Evolutionary conservation across 2,888 invertebrate species (phyloP).

Genomic region (Polia nebulosa): DNA sequence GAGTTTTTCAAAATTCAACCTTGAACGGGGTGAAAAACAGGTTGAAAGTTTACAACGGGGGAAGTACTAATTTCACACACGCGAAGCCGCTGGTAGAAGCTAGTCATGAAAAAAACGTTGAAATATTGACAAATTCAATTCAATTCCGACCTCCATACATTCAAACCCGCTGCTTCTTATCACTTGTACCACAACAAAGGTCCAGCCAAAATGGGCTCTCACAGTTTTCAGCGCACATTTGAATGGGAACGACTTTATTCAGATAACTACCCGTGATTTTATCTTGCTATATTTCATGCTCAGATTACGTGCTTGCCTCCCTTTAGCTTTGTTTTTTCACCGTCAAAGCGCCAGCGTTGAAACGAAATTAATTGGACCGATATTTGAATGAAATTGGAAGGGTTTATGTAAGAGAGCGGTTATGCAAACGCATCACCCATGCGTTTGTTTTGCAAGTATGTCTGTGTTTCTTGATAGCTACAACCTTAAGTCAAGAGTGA

Average conservation of each 20-base stretch:
- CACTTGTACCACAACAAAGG: conserved; percentile 70
- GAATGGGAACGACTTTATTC: conserved; percentile 88
- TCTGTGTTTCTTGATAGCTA: too few species aligned
- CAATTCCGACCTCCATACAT: background rate
- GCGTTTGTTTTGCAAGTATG: conserved; percentile 15
- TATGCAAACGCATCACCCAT: too few species aligned
- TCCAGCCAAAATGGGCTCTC: conserved; percentile 81
- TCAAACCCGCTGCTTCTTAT: conserved; percentile 26
- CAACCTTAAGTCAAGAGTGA: too few species aligned
- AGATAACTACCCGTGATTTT: conserved; percentile 84
- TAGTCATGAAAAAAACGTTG: too few species aligned
- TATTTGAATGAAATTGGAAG: conserved; percentile 60
- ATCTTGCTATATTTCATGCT: conserved; percentile 83
- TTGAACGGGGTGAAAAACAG: too few species aligned
- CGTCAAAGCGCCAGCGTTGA: conserved; percentile 55
- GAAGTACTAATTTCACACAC: too few species aligned
- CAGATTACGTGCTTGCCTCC: conserved; percentile 73
- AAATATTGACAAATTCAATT: too few species aligned
- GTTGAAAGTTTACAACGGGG: too few species aligned
- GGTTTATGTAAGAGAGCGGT: conserved; percentile 33
- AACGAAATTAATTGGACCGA: conserved; percentile 60
- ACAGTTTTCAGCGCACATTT: conserved; percentile 85
- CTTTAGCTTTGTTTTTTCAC: conserved; percentile 60
- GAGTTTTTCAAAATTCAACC: too few species aligned
- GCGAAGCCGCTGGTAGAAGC: too few species aligned